Evolutionary conservation across 2,888 invertebrate genomes (phyloP), one percentile per base, ranked within the genome.

Genomic region (Cistogaster globosa): DNA sequence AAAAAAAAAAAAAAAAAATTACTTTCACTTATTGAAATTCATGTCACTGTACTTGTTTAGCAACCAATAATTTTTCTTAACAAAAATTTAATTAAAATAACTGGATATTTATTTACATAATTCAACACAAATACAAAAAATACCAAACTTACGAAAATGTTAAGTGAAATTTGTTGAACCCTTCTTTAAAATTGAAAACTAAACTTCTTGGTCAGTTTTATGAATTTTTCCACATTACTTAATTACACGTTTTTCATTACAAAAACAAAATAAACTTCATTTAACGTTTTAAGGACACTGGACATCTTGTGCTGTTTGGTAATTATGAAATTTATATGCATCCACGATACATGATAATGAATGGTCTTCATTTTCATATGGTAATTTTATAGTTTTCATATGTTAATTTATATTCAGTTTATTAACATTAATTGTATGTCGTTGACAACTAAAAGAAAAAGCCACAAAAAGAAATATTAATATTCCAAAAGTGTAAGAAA

Each of bases 321-420:
- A 82, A 81, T 85, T 75, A 75, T 74, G 81, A 78, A 69, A 85
- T 85, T 81, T 65, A 74, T 85, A 85, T 82, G 77, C 81, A 85
- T 82, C 45, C 53, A 36, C 26, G 20, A 26, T 6, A 63, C 67
- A 55, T 63, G 53, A 53, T 65, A 48, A 62, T 72, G 51, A 53
- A 16, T 12, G 8, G 16, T 67, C 8, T 71, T 58, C 51, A 72
- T 83, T 77, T 71, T 77, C 71, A 82, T 82, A 85, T 85, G 85
- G 71, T 78, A 85, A 85, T 85, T 74, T 82, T 63, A 85, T 85
- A 85, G 85, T 82, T 85, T 78, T 85, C 82, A 71, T 85, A 85
- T 85, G 85, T 85, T 85, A 85, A 85, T 82, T 85, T 79, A 85
- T 82, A 32, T 75, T 53, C 78, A 78, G 74, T 85, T 85, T 85